phyloP scores from a whole-genome alignment of 2,888 invertebrate genomes.

The Metopia argyrocephala region DNA sequence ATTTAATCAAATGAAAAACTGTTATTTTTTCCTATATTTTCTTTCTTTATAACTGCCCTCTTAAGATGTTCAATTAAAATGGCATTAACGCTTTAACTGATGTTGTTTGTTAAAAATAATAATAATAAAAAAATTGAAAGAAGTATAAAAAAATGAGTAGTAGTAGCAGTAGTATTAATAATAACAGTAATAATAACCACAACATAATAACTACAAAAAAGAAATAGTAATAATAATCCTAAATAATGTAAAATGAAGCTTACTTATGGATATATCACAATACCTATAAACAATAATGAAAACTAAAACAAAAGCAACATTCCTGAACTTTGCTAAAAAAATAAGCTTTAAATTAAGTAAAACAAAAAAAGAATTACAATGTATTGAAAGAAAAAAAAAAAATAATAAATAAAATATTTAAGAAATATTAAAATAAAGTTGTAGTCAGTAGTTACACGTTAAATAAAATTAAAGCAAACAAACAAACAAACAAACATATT shows the following conservation, averaged over 20 bases:
- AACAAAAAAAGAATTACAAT: background rate
- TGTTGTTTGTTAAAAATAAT: slow-evolving; percentile 28
- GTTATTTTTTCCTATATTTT: background rate
- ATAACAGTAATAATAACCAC: background rate
- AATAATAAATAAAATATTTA: slow-evolving; percentile 5
- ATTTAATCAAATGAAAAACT: no score
- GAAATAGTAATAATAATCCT: no score
- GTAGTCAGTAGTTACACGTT: slow-evolving; percentile 79
- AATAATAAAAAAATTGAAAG: background rate
- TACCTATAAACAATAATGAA: slow-evolving; percentile 44
- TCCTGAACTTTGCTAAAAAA: slow-evolving; percentile 66
- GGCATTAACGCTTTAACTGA: slow-evolving; percentile 24
- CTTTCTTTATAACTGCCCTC: background rate
- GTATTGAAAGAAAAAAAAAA: slow-evolving; percentile 22
- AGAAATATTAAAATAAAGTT: slow-evolving; percentile 34
- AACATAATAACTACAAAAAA: no score
- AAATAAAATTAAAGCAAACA: slow-evolving; percentile 43
- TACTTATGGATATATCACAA: slow-evolving; percentile 9
- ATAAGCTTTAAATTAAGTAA: slow-evolving; percentile 58
- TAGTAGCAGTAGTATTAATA: slow-evolving; percentile 30
- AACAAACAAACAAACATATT: slow-evolving; percentile 9
- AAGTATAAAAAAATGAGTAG: slow-evolving; percentile 32
- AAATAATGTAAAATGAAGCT: slow-evolving; percentile 41
- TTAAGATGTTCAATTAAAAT: slow-evolving; percentile 22
- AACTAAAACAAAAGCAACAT: slow-evolving; percentile 47